Base-by-base conservation (phyloP, 2,113 vertebrate genomes). In the Colaptes auratus region DNA sequence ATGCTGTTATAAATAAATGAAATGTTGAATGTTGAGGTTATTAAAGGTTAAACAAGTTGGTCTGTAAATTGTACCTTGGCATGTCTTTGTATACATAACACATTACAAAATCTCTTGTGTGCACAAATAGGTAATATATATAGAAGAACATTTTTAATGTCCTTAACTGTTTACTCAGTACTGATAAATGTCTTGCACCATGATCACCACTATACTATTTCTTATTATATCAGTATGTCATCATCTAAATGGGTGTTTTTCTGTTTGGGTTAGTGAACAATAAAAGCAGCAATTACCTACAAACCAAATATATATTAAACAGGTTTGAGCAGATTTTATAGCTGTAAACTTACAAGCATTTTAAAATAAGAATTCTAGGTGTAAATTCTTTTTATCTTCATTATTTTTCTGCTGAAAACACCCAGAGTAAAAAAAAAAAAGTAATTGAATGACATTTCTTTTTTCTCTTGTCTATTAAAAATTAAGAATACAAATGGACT, bases 401-500 rank as follows among this genome's bases (percentile, higher is more conserved):
- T 80, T 87, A 39, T 73, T 44, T 70, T 1, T 64, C 11, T 59
- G 31, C 3, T 88, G 42, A 48, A 90, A 86, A 74, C 5, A 70
- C 24, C 25, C 17, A 50, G 2, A 20, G 15, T 39, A 35, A 69
- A 65, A 92, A 74, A 35, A 2, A 64, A 7, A 60, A 35, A 23
- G 53, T 91, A 91, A 83, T 82, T 91, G 19, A 72, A 80, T 12
- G 58, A 6, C 10, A 67, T 44, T 72, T 74, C 30, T 82, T 74
- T 92, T 64, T 24, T 24, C 27, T 13, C 12, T 86, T 60, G 31
- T 31, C n/a, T 87, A 65, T 88, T 80, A 50, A 86, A 82, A 91
- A 90, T 46, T 56, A 90, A 48, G 79, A 86, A 88, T 93, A 84
- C 27, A 84, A 96, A 85, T 82, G 55, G 42, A 91, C 35, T 92